These are phyloP conservation scores for Folsomia candida DNA, from an alignment of 2,888 invertebrate species.

Conservation along the genomic window DNA sequence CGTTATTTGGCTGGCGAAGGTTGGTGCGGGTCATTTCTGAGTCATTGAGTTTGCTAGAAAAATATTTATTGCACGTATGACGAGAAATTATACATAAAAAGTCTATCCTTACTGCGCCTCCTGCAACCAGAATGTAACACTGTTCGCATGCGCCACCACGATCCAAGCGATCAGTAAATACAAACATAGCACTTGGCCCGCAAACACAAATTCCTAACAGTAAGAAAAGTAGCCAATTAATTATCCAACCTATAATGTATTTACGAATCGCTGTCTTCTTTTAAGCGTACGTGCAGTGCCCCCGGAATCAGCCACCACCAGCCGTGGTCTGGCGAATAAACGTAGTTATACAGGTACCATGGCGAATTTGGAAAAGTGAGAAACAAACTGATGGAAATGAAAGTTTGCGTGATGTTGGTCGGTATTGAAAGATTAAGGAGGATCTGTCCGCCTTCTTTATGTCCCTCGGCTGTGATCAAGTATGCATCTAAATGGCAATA, in stretches of 20 bases:
- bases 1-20: background rate
- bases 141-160: constrained; percentile 31
- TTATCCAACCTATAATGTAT: too few species aligned
- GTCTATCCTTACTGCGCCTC: constrained; percentile 28
- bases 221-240: background rate
- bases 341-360: constrained; percentile 36
- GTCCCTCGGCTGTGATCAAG: constrained; percentile 19
- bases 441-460: constrained; percentile 22
- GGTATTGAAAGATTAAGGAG: constrained; percentile 27
- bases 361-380: constrained; percentile 29
- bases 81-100: background rate
- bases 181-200: constrained; percentile 24
- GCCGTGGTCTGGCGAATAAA: constrained; percentile 26
- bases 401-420: constrained; percentile 25
- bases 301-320: constrained; percentile 41
- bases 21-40: background rate
- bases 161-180: constrained; percentile 32
- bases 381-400: constrained; percentile 26
- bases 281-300: constrained; percentile 26
- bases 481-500: constrained; percentile 25
- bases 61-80: too few species aligned
- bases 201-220: constrained; percentile 21
- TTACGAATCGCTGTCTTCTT: too few species aligned
- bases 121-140: constrained; percentile 30
- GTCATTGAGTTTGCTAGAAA: background rate